Evolutionary conservation across 2,888 invertebrate genomes (phyloP).

Genomic region (Melieria picta): DNA sequence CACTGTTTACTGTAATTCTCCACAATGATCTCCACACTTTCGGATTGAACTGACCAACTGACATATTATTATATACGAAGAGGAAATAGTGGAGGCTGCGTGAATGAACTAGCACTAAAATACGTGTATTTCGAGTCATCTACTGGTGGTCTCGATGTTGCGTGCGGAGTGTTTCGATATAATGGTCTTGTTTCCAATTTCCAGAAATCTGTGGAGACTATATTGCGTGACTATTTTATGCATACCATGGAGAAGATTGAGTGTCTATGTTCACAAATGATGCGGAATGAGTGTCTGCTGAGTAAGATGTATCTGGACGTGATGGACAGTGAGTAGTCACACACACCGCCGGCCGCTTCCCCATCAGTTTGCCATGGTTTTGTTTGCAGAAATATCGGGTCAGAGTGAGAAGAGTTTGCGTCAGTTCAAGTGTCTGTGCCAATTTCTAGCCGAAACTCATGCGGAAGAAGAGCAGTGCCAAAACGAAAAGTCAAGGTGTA

Average conservation of each 20-base stretch:
- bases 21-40: no score
- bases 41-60: no score
- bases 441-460: constrained; percentile 35
- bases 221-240: constrained; percentile 38
- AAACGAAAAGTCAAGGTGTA: no score
- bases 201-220: constrained; percentile 43
- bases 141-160: no score
- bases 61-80: no score
- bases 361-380: background rate
- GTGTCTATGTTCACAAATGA: constrained; percentile 36
- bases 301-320: constrained; percentile 41
- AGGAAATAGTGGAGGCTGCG: constrained; percentile 30
- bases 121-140: no score
- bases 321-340: constrained; percentile 45
- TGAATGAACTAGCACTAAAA: background rate
- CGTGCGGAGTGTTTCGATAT: background rate
- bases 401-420: constrained; percentile 46
- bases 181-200: constrained; percentile 8
- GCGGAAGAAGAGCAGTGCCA: no score
- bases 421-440: constrained; percentile 47
- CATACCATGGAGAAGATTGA: constrained; percentile 40
- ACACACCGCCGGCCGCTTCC: background rate
- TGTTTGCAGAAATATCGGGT: constrained; percentile 45
- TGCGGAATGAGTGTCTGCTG: constrained; percentile 40
- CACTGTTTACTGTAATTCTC: no score